These are phyloP conservation scores for Valencia hispanica DNA, from an alignment of 2,797 vertebrate species.

Conservation along the genomic window DNA sequence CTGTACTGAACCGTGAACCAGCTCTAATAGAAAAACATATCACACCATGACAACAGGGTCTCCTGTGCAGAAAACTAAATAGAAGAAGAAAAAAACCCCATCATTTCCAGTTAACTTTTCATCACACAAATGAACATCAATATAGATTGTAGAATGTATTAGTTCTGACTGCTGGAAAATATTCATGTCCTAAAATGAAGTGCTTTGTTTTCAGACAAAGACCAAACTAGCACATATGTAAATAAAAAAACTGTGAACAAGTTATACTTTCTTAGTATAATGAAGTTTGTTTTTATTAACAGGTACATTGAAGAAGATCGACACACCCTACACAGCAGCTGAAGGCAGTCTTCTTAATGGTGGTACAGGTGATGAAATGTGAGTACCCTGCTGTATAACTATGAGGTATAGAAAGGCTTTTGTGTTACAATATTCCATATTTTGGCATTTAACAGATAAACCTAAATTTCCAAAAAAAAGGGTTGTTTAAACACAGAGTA, in stretches of 20 bases:
- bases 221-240: neutral
- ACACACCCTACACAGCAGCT: slow-evolving; percentile 52
- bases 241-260: neutral
- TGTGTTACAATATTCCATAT: neutral
- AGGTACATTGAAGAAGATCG: slow-evolving; percentile 72
- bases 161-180: neutral
- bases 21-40: slow-evolving; percentile 46
- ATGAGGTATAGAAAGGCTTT: neutral
- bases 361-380: slow-evolving; percentile 71
- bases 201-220: neutral
- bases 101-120: neutral
- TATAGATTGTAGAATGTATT: neutral
- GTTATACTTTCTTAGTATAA: slow-evolving; percentile 3
- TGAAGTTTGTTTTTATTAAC: slow-evolving; percentile 21
- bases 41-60: slow-evolving; percentile 19
- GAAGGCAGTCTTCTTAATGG: slow-evolving; percentile 70
- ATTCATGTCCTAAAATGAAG: neutral
- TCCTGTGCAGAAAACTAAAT: slow-evolving; percentile 1
- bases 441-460: neutral
- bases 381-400: slow-evolving; percentile 65
- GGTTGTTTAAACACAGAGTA: neutral
- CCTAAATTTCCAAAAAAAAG: neutral
- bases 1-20: slow-evolving; percentile 38
- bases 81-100: slow-evolving; percentile 4
- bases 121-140: neutral